Evolutionary conservation across 2,113 vertebrate species (phyloP).

Genomic region (Siniperca chuatsi): DNA sequence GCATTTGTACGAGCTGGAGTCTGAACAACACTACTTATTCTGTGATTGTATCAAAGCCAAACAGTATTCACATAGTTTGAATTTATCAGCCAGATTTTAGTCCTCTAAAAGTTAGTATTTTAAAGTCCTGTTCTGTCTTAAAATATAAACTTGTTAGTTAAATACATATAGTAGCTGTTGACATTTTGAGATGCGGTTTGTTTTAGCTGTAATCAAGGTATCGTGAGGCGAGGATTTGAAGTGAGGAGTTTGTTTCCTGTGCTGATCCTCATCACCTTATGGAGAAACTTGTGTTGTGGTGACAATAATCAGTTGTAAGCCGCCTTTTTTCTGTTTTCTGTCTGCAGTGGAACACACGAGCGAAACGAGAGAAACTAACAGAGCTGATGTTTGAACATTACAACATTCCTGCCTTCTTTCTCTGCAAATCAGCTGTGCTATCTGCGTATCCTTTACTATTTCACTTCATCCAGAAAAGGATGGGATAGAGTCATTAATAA

Average conservation of each 20-base stretch:
- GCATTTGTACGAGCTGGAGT: neutral
- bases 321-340: constrained; percentile 43
- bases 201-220: neutral
- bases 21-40: neutral
- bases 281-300: neutral
- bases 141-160: neutral
- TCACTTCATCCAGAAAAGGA: neutral
- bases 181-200: neutral
- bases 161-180: neutral
- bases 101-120: neutral
- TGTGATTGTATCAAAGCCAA: neutral
- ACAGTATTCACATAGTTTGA: neutral
- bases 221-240: neutral
- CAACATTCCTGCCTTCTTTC: constrained; percentile 99
- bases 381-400: constrained; percentile 99
- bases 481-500: neutral
- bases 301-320: constrained; percentile 16
- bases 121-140: neutral
- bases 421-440: constrained; percentile 98
- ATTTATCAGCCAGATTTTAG: neutral
- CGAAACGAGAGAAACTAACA: constrained; percentile 97
- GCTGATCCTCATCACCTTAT: neutral
- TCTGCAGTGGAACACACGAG: constrained; percentile 96
- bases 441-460: constrained; percentile 93
- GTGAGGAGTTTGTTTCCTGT: neutral